A percentile compares a stretch with the other conserved stretches of the same genome.
Conservation (phyloP, 2,113 vertebrate species). For the Vombatus ursinus region DNA sequence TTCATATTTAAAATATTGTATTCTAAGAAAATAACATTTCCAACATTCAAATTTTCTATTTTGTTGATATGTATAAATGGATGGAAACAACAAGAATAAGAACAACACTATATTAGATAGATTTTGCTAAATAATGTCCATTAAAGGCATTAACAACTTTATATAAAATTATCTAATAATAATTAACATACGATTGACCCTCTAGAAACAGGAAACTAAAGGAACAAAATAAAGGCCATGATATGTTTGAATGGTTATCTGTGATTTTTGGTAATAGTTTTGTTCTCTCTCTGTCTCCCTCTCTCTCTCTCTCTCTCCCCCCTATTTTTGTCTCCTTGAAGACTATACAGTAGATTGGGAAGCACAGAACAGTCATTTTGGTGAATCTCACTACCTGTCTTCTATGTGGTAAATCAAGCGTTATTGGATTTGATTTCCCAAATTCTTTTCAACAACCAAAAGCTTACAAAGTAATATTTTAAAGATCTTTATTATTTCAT, state of each 20-base stretch:
- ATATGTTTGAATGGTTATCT: not conserved
- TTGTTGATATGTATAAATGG: not conserved
- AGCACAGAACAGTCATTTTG: not conserved
- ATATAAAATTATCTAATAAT: conserved; percentile 15
- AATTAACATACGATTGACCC: conserved; percentile 6
- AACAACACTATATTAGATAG: not conserved
- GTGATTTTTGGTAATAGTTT: not conserved
- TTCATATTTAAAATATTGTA: not conserved
- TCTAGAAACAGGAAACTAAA: conserved; percentile 1
- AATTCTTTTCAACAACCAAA: not conserved
- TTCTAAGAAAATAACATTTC: not conserved
- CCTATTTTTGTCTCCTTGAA: not conserved
- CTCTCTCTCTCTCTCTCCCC: not conserved
- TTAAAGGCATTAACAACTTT: conserved; percentile 4
- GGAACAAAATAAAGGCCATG: not conserved
- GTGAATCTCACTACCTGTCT: not conserved
- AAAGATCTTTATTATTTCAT: conserved; percentile 22
- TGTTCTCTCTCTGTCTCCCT: not conserved
- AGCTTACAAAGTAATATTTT: conserved; percentile 1
- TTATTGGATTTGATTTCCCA: not conserved
- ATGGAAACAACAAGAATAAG: not conserved
- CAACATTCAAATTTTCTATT: not conserved
- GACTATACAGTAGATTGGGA: not conserved
- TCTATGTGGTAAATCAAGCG: not conserved
- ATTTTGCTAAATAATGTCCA: conserved; percentile 24